Evolutionary conservation across 2,113 vertebrate genomes (phyloP), one percentile per base, ranked within the genome.

Genomic region (Amblyopsis rosae): DNA sequence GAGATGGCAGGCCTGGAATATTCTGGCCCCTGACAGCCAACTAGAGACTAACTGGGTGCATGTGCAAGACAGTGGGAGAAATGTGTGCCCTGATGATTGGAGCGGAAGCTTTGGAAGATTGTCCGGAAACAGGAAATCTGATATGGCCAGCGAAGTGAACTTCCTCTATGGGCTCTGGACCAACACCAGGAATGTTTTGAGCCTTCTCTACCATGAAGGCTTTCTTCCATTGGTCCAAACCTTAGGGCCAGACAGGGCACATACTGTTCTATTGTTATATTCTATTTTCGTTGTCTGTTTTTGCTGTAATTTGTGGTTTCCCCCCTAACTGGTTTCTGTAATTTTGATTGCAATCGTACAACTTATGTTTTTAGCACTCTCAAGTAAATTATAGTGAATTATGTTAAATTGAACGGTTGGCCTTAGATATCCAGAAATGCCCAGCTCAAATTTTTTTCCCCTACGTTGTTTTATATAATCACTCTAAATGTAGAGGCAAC

Each of bases 311-410:
- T 90, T 89, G 89, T 59, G 83, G 85, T 77, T 86, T 91, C 74
- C 77, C 72, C 70, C 87, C 84, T 84, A 81, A 81, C 68, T 54
- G 69, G 67, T 66, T 87, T 87, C 73, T 78, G 76, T 85, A 72
- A 90, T 91, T 90, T 89, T 17, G 74, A 90, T 90, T 80, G 75
- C 69, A 73, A 86, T 87, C 74, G 73, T 58, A 70, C 70, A 69
- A 76, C 75, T 81, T 68, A 75, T 78, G 72, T 83, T 85, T 89
- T 87, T 85, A 84, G 84, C 79, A 84, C 82, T 81, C 87, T 77
- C 10, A 32, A 83, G 85, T 80, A 92, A 92, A 92, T 91, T 88
- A 89, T 79, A 87, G 86, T 82, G 81, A 89, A 87, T 91, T 75
- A 82, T 13, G 10, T 70, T 83, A 80, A 86, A 89, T 86, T 86